Base-by-base conservation (phyloP, 2,797 vertebrate genomes). In the Melanotaenia maccullochi region DNA sequence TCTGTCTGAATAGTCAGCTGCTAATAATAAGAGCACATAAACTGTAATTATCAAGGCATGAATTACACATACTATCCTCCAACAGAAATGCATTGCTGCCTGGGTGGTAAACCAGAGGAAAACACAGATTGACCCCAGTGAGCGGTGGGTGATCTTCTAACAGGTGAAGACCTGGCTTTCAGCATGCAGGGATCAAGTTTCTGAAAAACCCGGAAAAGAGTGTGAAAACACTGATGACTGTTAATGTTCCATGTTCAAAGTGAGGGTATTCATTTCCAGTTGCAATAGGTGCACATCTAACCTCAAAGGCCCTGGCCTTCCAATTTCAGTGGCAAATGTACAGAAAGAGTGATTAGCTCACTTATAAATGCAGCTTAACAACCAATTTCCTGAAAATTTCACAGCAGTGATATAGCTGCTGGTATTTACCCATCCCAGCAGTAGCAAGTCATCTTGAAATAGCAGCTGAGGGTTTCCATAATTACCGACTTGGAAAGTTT, bases 291-390 rank as follows among this genome's bases (percentile, higher is more conserved):
- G 38, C 82, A 84, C 82, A 84, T 86, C 75, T 61, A 79, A 55
- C 82, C 89, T 58, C 85, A 78, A 54, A 82, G 87, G 89, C 83
- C 83, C 84, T 83, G 79, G 88, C 88, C 90, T 89, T 91, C 90
- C 87, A 91, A 82, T 22, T 67, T 85, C 82, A 90, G 79, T 58
- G 75, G 83, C 75, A 79, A 89, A 89, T 90, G 77, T 89, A 91
- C 84, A 83, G 82, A 71, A 12, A 73, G 74, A 86, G 75, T 87
- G 89, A 93, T 90, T 90, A 89, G 87, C 84, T 94, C 84, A 87
- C 83, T 91, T 93, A 92, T 91, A 92, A 94, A 93, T 86, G 88
- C 75, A 52, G 81, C 88, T 91, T 87, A 89, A 87, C 87, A 84
- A 85, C 81, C 68, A 73, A 85, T 87, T 91, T 93, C 82, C 85